Evolutionary conservation across 2,797 vertebrate species (phyloP), one percentile per base, ranked within the genome.

Genomic region (Tympanoctomys barrerae): DNA sequence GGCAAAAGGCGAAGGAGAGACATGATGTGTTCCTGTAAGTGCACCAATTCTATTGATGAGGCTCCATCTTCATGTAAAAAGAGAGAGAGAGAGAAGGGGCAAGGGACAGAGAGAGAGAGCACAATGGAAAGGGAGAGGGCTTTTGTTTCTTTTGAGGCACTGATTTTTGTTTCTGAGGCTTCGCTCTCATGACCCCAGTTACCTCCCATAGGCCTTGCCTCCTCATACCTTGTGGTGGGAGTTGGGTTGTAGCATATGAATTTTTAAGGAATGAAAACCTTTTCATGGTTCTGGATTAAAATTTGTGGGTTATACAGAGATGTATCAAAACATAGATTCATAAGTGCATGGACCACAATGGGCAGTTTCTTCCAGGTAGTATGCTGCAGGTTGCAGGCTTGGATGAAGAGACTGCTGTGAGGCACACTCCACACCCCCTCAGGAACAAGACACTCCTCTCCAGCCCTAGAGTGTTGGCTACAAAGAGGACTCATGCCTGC

Each of bases 351-450:
- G 54, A 59, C 70, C 57, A 80, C 10, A 61, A 84, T 42, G 11
- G 10, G 24, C 24, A 46, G 57, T 22, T 46, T n/a, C 2, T 8
- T 57, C 52, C 46, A 86, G 57, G 73, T 13, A 6, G 10, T 57
- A 26, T 7, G 70, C 71, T 2, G 13, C 26, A 46, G 39, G 31
- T 39, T 14, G 2, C 24, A 8, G 70, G 13, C 77, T 7, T 73
- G 46, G 36, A 52, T 66, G 62, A n/a, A 87, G 42, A 79, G 9
- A 21, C 26, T 46, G 24, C 11, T 49, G 31, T 54, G 33, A 19
- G 13, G 4, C 0, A 0, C 16, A 10, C 33, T 2, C 5, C 11
- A 0, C 14, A 22, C 49, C 7, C 18, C 8, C 7, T 57, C n/a
- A 54, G 52, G 8, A 66, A 59, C 9, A 57, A 39, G 13, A 2